Conservation (phyloP, 2,888 invertebrate genomes). For the Netelia virgata region DNA sequence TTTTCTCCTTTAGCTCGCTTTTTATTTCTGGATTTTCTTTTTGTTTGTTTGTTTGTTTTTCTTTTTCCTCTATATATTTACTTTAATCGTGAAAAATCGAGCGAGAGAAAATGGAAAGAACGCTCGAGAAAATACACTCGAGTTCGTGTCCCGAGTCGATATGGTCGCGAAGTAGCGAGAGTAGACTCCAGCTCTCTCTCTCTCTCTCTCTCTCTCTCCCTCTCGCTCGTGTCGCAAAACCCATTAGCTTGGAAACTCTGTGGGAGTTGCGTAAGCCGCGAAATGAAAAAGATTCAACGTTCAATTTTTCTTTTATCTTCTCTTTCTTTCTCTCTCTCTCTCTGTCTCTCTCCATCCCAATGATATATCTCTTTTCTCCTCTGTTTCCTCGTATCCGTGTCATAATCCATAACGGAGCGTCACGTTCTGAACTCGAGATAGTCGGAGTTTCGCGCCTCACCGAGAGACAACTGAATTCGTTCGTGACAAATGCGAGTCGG, state of each 20-base stretch:
- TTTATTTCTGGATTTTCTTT: neutral
- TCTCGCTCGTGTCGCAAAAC: constrained; percentile 16
- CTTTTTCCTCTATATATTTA: neutral
- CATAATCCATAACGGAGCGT: neutral
- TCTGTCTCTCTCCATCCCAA: neutral
- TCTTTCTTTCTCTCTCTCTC: constrained; percentile 8
- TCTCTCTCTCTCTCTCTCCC: neutral
- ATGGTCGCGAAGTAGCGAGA: neutral
- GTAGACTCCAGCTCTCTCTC: neutral
- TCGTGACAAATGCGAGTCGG: constrained; percentile 38
- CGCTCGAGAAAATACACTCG: constrained; percentile 36
- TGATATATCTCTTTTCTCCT: constrained; percentile 4
- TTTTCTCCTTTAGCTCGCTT: neutral
- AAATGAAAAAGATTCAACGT: constrained; percentile 44
- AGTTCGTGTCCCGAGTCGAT: constrained; percentile 8
- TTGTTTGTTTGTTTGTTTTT: constrained; percentile 10
- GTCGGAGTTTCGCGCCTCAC: neutral
- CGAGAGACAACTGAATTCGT: constrained; percentile 37
- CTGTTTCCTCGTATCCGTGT: neutral
- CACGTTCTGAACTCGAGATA: constrained; percentile 1
- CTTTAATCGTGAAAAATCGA: constrained; percentile 46
- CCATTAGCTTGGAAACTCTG: constrained; percentile 40
- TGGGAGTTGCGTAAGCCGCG: constrained; percentile 18
- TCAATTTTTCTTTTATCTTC: constrained; percentile 21
- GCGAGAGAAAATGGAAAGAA: neutral